A percentile compares a stretch with the other conserved stretches of the same genome.
Evolutionary conservation across 2,888 invertebrate genomes (phyloP).

Genomic region (Phaedon cochleariae): DNA sequence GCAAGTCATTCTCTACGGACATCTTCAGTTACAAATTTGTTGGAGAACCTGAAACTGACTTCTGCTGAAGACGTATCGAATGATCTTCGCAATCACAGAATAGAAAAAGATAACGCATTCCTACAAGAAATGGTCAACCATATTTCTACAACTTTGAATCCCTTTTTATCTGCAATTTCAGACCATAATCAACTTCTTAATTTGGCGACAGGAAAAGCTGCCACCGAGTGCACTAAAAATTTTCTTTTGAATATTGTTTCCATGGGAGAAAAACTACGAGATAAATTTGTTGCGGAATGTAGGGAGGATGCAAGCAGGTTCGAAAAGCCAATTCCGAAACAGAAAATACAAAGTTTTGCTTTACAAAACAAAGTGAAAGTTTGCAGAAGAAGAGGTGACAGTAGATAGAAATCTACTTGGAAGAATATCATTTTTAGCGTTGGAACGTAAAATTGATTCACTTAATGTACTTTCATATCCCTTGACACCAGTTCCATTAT

Average conservation of each 20-base stretch:
- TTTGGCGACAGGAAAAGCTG: conserved; percentile 12
- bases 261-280: conserved; percentile 7
- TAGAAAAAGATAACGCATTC: conserved; percentile 9
- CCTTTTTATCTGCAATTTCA: not conserved
- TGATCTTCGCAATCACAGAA: conserved; percentile 6
- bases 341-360: conserved; percentile 26
- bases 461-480: conserved; percentile 20
- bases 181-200: conserved; percentile 1
- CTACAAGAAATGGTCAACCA: conserved; percentile 4
- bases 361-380: conserved; percentile 28
- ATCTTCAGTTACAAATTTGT: conserved; percentile 11
- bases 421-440: conserved; percentile 23
- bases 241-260: conserved; percentile 13
- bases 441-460: conserved; percentile 29
- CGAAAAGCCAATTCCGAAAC: conserved; percentile 26
- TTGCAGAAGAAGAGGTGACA: conserved; percentile 20
- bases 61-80: conserved; percentile 12
- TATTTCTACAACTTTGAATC: not conserved
- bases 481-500: conserved; percentile 26
- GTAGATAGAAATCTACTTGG: conserved; percentile 26
- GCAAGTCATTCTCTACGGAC: conserved; percentile 16
- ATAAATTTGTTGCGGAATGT: conserved; percentile 25
- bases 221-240: conserved; percentile 18
- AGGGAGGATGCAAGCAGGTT: conserved; percentile 19
- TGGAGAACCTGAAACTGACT: conserved; percentile 15